Conservation (phyloP, 1,140 invertebrate species). For the Tetraneura akinire region DNA sequence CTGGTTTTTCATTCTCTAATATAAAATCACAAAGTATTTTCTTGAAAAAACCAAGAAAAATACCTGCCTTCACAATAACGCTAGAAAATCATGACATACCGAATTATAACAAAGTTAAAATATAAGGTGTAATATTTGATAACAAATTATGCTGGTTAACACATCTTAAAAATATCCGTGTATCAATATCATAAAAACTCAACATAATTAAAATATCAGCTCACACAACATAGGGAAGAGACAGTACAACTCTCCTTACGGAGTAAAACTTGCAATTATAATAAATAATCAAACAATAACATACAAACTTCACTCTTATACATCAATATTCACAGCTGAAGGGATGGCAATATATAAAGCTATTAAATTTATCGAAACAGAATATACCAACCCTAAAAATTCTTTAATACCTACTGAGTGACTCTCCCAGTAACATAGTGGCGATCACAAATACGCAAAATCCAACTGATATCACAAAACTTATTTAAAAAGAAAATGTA, state of each 20-base stretch:
- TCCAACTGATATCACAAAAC: too few relatives aligned
- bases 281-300: too few relatives aligned
- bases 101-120: neutral
- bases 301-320: too few relatives aligned
- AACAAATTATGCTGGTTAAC: neutral
- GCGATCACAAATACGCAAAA: too few relatives aligned
- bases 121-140: neutral
- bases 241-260: neutral
- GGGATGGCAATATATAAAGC: too few relatives aligned
- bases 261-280: too few relatives aligned
- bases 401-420: too few relatives aligned
- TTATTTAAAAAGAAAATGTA: too few relatives aligned
- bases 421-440: too few relatives aligned
- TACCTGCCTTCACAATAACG: neutral
- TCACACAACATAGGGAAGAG: neutral
- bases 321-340: too few relatives aligned
- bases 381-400: too few relatives aligned
- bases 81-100: neutral
- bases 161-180: neutral
- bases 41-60: neutral
- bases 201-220: neutral
- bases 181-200: neutral
- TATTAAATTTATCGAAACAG: too few relatives aligned
- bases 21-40: constrained; percentile 10
- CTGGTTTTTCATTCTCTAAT: neutral